Percentiles rank a stretch among this genome's conserved stretches.
These are phyloP conservation scores for Empidonax traillii DNA, from an alignment of 2,113 vertebrate species.

Conservation along the genomic window DNA sequence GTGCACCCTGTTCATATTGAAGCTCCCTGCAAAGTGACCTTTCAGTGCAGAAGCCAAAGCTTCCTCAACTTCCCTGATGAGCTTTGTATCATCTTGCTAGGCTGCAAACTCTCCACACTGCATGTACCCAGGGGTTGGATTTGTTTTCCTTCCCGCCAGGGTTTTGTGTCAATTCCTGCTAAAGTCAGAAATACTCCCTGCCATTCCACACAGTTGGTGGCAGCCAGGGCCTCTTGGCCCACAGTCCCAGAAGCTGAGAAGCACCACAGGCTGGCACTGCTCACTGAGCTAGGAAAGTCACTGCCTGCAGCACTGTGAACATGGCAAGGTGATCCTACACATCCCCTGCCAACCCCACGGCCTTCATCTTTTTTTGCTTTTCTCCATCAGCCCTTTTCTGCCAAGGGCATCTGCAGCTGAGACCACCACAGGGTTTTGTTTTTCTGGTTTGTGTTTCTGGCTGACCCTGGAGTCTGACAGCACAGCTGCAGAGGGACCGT, in stretches of 20 bases:
- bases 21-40: neutral
- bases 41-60: neutral
- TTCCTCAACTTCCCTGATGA: neutral
- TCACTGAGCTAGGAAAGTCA: neutral
- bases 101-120: neutral
- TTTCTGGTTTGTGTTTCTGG: neutral
- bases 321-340: neutral
- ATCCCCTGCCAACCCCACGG: neutral
- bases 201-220: neutral
- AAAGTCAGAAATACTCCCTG: neutral
- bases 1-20: accelerated
- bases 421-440: neutral
- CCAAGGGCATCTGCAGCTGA: neutral
- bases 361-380: neutral
- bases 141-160: neutral
- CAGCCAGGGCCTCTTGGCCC: neutral
- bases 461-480: neutral
- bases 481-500: neutral
- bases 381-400: neutral
- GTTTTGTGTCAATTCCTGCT: neutral
- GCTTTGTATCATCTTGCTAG: neutral
- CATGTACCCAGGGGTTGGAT: neutral
- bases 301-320: neutral
- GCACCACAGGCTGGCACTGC: neutral
- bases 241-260: neutral